Evolutionary conservation across 2,797 vertebrate species (phyloP), one percentile per base, ranked within the genome.

Genomic region (Phrynocephalus vlangalii): DNA sequence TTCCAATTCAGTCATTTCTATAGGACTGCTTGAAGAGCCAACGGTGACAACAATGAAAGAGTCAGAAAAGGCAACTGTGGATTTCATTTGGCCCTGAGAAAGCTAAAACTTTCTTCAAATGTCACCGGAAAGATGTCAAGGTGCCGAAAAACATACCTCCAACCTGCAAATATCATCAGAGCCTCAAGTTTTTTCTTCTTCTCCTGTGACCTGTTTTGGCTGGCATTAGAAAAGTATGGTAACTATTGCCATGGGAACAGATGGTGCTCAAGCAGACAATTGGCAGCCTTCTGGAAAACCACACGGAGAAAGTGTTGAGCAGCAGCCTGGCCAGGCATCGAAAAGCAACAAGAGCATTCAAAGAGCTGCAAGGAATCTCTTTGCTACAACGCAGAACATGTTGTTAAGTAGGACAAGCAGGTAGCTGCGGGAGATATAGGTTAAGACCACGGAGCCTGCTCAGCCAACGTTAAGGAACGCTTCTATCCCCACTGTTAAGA

Each of bases 161-260:
- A 87, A 18, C 83, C 73, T 92, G 89, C 82, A 90, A 94, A 73
- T 85, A 89, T 72, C 90, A 92, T 86, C 82, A 94, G 80, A 87
- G 93, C 87, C 85, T 91, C 88, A 86, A 93, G 89, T 28, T 63
- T 28, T 28, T 71, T 6, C 20, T 11, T 8, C 22, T 4, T 24
- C 38, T 92, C 90, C 91, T 89, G 90, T 94, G 93, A 94, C 93
- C 93, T 94, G 91, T 90, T 93, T 92, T 70, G 72, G 68, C 87
- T 93, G 92, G 88, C 93, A 91, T 94, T 93, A 90, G 66, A 91
- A 93, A 88, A 44, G 38, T 44, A 5, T 3, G 94, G 88, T 92
- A 94, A 89, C 38, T 90, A 85, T 87, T 94, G 92, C 90, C 94
- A 93, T 70, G 79, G 89, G 93, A 95, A 92, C 95, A 96, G 94